Evolutionary conservation across 2,113 vertebrate species (phyloP), one percentile per base, ranked within the genome.

Genomic region (Neofelis nebulosa): DNA sequence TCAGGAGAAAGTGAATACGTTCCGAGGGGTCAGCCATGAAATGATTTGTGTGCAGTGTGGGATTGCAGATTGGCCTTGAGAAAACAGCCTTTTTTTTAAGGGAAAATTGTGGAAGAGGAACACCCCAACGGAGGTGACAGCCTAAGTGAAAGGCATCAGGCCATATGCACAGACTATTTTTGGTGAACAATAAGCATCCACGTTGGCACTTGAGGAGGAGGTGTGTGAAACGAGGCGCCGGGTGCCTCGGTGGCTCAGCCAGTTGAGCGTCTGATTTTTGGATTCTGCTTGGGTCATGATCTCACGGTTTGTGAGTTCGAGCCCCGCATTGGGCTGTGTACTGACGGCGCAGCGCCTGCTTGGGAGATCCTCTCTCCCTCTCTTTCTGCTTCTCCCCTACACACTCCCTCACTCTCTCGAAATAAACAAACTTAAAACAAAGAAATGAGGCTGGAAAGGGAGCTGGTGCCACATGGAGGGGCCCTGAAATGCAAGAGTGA

Each of bases 151-250:
- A 95, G 74, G n/a, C 87, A 4, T 4, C 1, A 3, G 69, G 29
- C 36, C 50, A 73, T 55, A 48, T 31, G 74, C 50, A 41, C 27
- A 33, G 31, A 76, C 16, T 71, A 7, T 16, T 76, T 83, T 36
- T 23, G 65, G 82, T 31, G 52, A 93, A 61, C 89, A 79, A 50
- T n/a, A 57, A 66, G 38, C 73, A 48, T 48, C 80, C 87, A 61
- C 89, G 84, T 84, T 87, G 92, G 55, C 74, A 19, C 74, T 94
- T 89, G 82, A 1, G 83, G 71, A 81, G n/a, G 74, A 95, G 29
- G 89, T 2, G 19, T 93, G 81, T 79, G 89, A 97, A 94, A 55
- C 2, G 19, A 83, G 78, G 21, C 81, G 7, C 14, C 2, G 19
- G 57, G 21, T 8, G 57, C 57, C 7, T 9, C 0, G 57, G 21